Conservation (phyloP, 1,140 invertebrate genomes). For the Psilanteris sp. region DNA sequence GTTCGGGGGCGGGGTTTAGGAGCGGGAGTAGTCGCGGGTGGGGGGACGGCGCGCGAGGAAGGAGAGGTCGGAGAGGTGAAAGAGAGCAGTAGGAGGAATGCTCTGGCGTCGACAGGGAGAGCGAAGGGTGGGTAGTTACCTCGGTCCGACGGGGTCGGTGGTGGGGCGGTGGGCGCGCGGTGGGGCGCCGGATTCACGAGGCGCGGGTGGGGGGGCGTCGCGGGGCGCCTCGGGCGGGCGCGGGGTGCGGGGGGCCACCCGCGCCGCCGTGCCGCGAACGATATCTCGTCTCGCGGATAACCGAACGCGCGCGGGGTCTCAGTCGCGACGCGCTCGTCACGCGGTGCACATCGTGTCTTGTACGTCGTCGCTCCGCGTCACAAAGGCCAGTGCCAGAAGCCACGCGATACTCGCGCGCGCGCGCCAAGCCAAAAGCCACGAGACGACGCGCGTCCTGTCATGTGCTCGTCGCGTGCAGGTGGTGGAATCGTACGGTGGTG, state of each 20-base stretch:
- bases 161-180: slow-evolving; percentile 22
- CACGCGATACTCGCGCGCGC: slow-evolving; percentile 49
- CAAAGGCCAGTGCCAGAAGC: slow-evolving; percentile 47
- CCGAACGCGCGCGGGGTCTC: slow-evolving; percentile 69
- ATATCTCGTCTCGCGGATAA: slow-evolving; percentile 66
- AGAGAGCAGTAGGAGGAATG: slow-evolving; percentile 39
- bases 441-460: slow-evolving; percentile 48
- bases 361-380: slow-evolving; percentile 51
- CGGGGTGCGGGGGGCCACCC: slow-evolving; percentile 58
- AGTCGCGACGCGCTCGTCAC: slow-evolving; percentile 80
- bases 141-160: slow-evolving; percentile 15
- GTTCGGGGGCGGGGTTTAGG: slow-evolving; percentile 46
- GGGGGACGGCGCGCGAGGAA: slow-evolving; percentile 18
- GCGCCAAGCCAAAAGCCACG: slow-evolving; percentile 34
- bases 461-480: slow-evolving; percentile 33
- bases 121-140: slow-evolving; percentile 39
- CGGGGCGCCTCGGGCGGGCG: too few species aligned
- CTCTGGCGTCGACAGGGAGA: slow-evolving; percentile 16
- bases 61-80: slow-evolving; percentile 39
- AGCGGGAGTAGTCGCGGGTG: slow-evolving; percentile 14
- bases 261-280: slow-evolving; percentile 64
- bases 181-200: slow-evolving; percentile 5
- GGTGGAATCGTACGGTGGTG: slow-evolving; percentile 44
- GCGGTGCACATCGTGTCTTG: slow-evolving; percentile 73
- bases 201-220: slow-evolving; percentile 21